These are phyloP conservation scores for Eupeodes latifasciatus DNA, from an alignment of 2,888 invertebrate genomes.

Conservation along the genomic window DNA sequence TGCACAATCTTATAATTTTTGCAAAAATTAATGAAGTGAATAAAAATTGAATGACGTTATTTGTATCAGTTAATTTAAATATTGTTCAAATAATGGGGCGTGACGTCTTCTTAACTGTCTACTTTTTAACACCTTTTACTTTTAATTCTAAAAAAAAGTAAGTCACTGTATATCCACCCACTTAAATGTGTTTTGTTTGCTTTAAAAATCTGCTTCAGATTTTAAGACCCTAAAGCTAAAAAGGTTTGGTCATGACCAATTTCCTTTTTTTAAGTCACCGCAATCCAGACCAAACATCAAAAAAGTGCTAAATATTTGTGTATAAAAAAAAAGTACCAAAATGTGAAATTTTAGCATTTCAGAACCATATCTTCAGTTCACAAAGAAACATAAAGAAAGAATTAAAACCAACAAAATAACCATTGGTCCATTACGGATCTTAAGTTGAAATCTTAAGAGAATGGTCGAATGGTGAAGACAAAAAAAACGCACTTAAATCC, in stretches of 20 bases:
- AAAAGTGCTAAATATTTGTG: neutral
- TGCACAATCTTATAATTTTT: too few relatives aligned
- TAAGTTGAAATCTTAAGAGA: constrained; percentile 60
- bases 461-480: constrained; percentile 29
- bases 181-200: too few relatives aligned
- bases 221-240: too few relatives aligned
- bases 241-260: neutral
- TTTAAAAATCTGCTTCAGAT: too few relatives aligned
- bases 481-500: constrained; percentile 15
- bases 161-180: too few relatives aligned
- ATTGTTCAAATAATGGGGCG: too few relatives aligned
- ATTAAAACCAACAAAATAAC: neutral
- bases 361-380: neutral
- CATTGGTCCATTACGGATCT: constrained; percentile 63
- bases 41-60: too few relatives aligned
- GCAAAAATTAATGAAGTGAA: too few relatives aligned
- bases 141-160: too few relatives aligned
- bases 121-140: too few relatives aligned
- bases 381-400: constrained; percentile 16
- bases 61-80: too few relatives aligned
- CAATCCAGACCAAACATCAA: neutral
- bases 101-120: too few relatives aligned
- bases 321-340: neutral
- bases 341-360: constrained; percentile 16
- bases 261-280: neutral